Percentiles rank a stretch among this genome's conserved stretches.
Evolutionary conservation across 1,140 invertebrate species (phyloP).

Genomic region (Eciton burchellii): DNA sequence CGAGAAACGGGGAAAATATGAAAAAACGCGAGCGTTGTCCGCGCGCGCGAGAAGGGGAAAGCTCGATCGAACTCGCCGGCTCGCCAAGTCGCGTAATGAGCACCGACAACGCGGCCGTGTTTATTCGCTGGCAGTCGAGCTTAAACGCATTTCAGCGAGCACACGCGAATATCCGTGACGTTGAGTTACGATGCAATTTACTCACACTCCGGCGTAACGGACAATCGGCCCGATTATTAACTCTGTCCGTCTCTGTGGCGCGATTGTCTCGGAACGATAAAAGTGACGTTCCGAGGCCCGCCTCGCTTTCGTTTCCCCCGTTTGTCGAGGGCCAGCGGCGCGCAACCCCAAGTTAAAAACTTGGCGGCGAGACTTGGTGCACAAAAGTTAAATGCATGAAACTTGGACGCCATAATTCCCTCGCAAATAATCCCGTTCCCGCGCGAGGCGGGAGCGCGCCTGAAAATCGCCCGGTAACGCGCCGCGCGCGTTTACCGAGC

Average conservation of each 20-base stretch:
- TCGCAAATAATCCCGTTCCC: conserved; percentile 18
- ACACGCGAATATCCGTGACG: conserved; percentile 11
- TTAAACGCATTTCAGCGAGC: conserved; percentile 34
- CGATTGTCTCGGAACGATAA: no score
- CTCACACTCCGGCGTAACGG: not conserved
- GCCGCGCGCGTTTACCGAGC: conserved; percentile 19
- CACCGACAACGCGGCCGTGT: conserved; percentile 14
- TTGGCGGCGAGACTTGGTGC: no score
- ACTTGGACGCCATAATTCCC: conserved; percentile 1
- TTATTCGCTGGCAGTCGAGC: conserved; percentile 20
- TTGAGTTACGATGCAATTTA: conserved; percentile 20
- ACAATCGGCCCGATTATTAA: no score
- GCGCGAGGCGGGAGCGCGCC: not conserved
- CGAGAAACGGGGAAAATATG: conserved; percentile 55
- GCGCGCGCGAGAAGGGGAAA: conserved; percentile 6
- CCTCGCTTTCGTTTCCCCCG: no score
- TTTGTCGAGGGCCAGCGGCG: no score
- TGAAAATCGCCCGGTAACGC: conserved; percentile 20
- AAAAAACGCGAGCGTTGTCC: conserved; percentile 52
- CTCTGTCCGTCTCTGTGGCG: no score
- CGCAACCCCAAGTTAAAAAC: no score
- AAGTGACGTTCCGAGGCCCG: no score
- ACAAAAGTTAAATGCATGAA: no score
- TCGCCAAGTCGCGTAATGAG: conserved; percentile 42
- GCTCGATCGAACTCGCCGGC: conserved; percentile 12